These are phyloP conservation scores for Cantharis nigra DNA, from an alignment of 2,888 invertebrate species.

Conservation along the genomic window DNA sequence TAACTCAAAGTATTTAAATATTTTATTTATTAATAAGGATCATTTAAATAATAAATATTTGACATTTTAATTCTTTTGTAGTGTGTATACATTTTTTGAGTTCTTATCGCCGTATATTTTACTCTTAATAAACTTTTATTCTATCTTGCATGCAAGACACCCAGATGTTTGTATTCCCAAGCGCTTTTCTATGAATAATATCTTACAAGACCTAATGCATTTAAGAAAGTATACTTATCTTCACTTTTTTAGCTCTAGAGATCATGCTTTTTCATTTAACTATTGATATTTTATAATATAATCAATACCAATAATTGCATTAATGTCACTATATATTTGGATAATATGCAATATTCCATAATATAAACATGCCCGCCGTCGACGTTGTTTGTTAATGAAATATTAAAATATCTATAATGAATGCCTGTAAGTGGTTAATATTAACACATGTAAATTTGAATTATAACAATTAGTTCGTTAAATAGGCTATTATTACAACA, in stretches of 20 bases:
- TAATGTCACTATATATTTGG: background rate
- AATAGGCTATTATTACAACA: background rate
- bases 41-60: background rate
- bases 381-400: background rate
- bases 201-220: slow-evolving; percentile 16
- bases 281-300: background rate
- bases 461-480: background rate
- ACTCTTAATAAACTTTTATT: slow-evolving; percentile 19
- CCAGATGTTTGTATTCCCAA: slow-evolving; percentile 27
- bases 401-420: background rate
- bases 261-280: background rate
- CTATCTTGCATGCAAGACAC: slow-evolving; percentile 24
- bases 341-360: background rate
- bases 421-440: background rate
- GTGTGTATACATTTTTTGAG: background rate
- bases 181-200: slow-evolving; percentile 27
- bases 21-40: background rate
- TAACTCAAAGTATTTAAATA: too few relatives aligned
- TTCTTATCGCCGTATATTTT: slow-evolving; percentile 8
- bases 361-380: background rate
- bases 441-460: background rate
- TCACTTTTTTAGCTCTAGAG: slow-evolving; percentile 7
- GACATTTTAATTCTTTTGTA: background rate
- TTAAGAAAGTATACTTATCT: slow-evolving; percentile 18
- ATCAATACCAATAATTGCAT: background rate